phyloP scores from a whole-genome alignment of 2,888 invertebrate genomes.

The Strigamia maritima region DNA sequence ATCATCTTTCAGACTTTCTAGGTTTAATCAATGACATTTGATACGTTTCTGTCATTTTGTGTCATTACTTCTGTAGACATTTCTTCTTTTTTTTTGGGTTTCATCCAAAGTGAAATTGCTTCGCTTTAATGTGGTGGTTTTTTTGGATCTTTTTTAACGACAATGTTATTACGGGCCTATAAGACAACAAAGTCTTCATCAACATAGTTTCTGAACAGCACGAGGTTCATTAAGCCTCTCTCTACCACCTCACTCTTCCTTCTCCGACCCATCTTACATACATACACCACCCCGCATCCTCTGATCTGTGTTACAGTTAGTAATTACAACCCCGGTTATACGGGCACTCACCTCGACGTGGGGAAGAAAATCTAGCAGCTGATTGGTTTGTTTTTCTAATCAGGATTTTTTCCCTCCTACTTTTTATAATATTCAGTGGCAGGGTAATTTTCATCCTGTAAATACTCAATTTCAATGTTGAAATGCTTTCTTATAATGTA shows the following conservation, averaged over 20 bases:
- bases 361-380: not conserved
- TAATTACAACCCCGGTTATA: slow-evolving; percentile 15
- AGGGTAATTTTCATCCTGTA: not conserved
- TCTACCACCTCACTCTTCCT: not conserved
- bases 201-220: slow-evolving; percentile 1
- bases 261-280: slow-evolving; percentile 15
- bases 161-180: slow-evolving; percentile 10
- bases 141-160: not conserved
- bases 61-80: not conserved
- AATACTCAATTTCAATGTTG: not conserved
- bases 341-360: slow-evolving; percentile 2
- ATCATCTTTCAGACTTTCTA: not conserved
- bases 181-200: slow-evolving; percentile 15
- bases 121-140: slow-evolving; percentile 5
- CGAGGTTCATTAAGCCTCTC: slow-evolving; percentile 10
- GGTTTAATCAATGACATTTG: not conserved
- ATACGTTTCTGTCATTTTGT: not conserved
- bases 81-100: not conserved
- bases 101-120: not conserved
- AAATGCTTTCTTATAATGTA: not conserved
- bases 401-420: not conserved
- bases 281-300: not conserved
- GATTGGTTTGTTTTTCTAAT: slow-evolving; percentile 2
- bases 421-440: not conserved
- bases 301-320: slow-evolving; percentile 10